Conservation (phyloP, 2,113 vertebrate species). For the Melanocharis versteri region DNA sequence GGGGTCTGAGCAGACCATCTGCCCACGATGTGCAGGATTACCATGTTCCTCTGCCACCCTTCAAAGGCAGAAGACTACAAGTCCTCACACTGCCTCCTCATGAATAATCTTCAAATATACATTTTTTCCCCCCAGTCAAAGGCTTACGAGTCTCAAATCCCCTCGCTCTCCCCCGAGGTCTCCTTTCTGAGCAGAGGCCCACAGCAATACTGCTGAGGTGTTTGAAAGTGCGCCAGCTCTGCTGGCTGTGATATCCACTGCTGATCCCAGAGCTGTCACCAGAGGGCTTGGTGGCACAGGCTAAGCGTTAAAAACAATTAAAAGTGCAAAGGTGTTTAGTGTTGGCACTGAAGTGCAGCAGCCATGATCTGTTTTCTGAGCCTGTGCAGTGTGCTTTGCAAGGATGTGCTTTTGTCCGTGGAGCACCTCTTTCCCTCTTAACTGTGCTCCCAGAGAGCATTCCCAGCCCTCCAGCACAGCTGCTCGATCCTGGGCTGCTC, state of each 20-base stretch:
- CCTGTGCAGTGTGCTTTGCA: neutral
- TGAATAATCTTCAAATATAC: slow-evolving; percentile 32
- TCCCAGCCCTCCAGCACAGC: neutral
- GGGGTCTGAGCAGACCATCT: neutral
- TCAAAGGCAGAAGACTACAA: neutral
- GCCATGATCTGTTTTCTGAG: neutral
- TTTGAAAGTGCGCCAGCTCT: neutral
- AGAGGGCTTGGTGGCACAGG: slow-evolving; percentile 48
- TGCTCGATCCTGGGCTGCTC: neutral
- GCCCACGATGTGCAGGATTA: neutral
- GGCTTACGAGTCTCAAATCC: neutral
- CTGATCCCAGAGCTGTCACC: slow-evolving; percentile 50
- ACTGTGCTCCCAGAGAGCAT: neutral
- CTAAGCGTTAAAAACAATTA: slow-evolving; percentile 6
- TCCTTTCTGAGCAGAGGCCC: neutral
- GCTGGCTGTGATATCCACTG: neutral
- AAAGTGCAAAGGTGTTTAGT: slow-evolving; percentile 34
- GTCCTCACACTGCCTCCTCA: neutral
- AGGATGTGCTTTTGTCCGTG: neutral
- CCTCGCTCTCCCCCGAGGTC: neutral
- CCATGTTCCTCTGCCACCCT: neutral
- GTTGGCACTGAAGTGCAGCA: neutral
- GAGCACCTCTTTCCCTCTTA: neutral
- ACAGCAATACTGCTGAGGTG: neutral
- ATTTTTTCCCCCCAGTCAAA: neutral